phyloP scores from a whole-genome alignment of 2,888 invertebrate species.

The Brenthis daphne region DNA sequence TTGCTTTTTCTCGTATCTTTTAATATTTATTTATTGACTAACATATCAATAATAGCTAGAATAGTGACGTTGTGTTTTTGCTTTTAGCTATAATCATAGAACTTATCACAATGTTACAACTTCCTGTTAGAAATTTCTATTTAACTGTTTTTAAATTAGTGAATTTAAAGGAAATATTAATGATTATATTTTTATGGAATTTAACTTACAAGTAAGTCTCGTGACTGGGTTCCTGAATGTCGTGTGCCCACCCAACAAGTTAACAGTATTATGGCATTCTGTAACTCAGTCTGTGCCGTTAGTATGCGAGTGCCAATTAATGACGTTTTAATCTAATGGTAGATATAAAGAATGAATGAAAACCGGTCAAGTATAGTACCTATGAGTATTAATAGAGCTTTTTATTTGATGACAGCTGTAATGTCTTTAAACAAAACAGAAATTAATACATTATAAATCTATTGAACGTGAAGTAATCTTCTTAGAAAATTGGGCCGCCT shows the following conservation, averaged over 20 bases:
- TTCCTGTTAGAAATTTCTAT: slow-evolving; percentile 1
- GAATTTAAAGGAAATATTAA: too few species aligned
- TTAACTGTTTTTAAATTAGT: neutral
- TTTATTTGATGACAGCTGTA: too few species aligned
- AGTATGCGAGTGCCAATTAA: slow-evolving; percentile 38
- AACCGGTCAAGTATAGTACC: slow-evolving; percentile 20
- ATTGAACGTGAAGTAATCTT: too few species aligned
- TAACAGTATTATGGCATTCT: slow-evolving; percentile 39
- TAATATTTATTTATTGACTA: slow-evolving; percentile 53
- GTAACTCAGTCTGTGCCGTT: slow-evolving; percentile 36
- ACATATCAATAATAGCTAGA: slow-evolving; percentile 27
- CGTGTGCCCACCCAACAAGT: slow-evolving; percentile 37
- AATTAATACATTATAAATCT: too few species aligned
- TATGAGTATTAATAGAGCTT: too few species aligned
- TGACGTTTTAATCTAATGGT: slow-evolving; percentile 25
- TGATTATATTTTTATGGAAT: neutral
- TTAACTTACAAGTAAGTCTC: slow-evolving; percentile 4
- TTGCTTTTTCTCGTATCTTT: slow-evolving; percentile 56
- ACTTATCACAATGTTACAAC: slow-evolving; percentile 15
- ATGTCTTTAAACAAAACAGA: too few species aligned
- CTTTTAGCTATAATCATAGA: slow-evolving; percentile 10
- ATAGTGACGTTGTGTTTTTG: slow-evolving; percentile 21
- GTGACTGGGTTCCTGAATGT: slow-evolving; percentile 33
- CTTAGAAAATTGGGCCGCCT: too few species aligned
- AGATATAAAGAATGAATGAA: slow-evolving; percentile 27